Evolutionary conservation across 2,113 vertebrate genomes (phyloP), one percentile per base, ranked within the genome.

Genomic region (Archocentrus centrarchus): DNA sequence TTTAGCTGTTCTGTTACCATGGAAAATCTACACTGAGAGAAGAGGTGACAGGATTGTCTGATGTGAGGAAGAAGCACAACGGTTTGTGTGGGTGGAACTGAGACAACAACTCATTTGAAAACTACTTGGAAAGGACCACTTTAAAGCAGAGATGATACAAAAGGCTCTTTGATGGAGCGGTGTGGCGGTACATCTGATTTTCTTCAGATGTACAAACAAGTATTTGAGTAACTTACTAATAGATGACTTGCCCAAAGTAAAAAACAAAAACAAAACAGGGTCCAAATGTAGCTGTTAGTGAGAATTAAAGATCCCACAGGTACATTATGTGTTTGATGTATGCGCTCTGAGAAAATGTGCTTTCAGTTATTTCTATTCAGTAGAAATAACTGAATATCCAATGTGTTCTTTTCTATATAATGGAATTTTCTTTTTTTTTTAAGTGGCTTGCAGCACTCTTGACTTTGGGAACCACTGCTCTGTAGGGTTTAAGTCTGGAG

Each of bases 41-140:
- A n/a, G 37, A 86, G 64, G 55, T 57, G 79, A 61, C 39, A 68
- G 1, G 55, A 61, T 7, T 44, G 66, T 20, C 10, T 58, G 11
- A 18, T 59, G 41, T 83, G 75, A 80, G 20, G 60, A 66, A 27
- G 60, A 39, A 50, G n/a, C 27, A 35, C 1, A 2, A 61, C 44
- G 41, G 30, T 59, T 60, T 70, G 77, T 77, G 77, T 87, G 81
- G 79, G 86, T 27, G 70, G 47, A 73, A 3, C 22, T 50, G 66
- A 80, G 77, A 76, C 35, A 79, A 77, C 59, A 59, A 47, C 37
- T 75, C 18, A 77, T 60, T 39, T 80, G 55, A 75, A 60, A 41
- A 83, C 58, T 59, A 24, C 37, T 60, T 60, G 24, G 14, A 83
- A 62, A 75, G 59, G 24, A 47, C 18, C 3, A 4, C 63, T 32